Evolutionary conservation across 2,113 vertebrate species (phyloP), one percentile per base, ranked within the genome.

Genomic region (Urocolius indicus): DNA sequence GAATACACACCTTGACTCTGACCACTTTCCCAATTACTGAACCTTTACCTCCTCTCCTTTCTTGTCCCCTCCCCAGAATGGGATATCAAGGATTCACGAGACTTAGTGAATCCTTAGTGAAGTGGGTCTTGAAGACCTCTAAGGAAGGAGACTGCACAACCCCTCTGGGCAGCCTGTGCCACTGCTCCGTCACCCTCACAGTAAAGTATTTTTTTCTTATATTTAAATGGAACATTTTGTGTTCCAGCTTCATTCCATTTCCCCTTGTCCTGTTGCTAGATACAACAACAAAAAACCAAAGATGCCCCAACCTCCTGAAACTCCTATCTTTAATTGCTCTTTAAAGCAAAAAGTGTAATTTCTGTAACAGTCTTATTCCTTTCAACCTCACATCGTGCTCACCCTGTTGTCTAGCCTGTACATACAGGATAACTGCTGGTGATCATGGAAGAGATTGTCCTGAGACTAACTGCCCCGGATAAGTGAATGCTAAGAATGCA

Each of bases 311-410:
- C 38, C 12, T 41, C 38, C 38, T 41, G 38, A 41, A 41, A 10
- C 38, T 41, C 63, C 30, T 43, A 46, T 7, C 16, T 2, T 27
- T 34, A 30, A 76, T 5, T 16, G 21, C 32, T 27, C 15, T 16
- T 23, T 66, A 66, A 23, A 21, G 11, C 23, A 49, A 5, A 22
- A 87, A 52, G 3, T 9, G 16, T 14, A 21, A 52, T 19, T 18
- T n/a, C 13, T 15, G 34, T 4, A 22, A 49, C 41, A 78, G 32
- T 36, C 30, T 34, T 38, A 46, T 0, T 54, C 46, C 46, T 74
- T 68, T 38, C 3, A 3, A 14, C 10, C 3, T 14, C 34, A 8
- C 1, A 1, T 8, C 36, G 32, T 0, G 0, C 63, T 49, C 1
- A 1, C 23, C 4, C 30, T 4, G 16, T 46, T n/a, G 62, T 46